phyloP scores from a whole-genome alignment of 2,888 invertebrate genomes.

The Chrysotoxum bicinctum region DNA sequence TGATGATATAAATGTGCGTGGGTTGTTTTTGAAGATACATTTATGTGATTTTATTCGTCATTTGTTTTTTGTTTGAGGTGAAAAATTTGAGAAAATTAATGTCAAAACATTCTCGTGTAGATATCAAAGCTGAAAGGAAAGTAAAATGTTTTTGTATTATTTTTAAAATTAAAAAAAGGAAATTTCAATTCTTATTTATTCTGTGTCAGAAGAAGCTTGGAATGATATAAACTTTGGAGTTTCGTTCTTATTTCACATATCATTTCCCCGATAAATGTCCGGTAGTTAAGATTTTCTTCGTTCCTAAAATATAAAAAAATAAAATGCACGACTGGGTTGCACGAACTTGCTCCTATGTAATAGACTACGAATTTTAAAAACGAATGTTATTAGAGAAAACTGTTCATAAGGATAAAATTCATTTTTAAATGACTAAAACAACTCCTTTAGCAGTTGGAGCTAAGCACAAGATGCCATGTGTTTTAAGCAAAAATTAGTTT shows the following conservation, averaged over 20 bases:
- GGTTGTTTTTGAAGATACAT: conserved; percentile 18
- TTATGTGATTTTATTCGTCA: not conserved
- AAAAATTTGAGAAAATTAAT: conserved; percentile 48
- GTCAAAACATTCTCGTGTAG: not conserved
- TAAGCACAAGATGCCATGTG: no score
- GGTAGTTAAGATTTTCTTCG: not conserved
- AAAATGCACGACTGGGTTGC: no score
- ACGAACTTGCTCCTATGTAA: no score
- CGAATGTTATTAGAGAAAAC: no score
- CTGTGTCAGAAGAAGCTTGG: not conserved
- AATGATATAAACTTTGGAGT: not conserved
- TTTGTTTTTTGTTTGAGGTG: conserved; percentile 1
- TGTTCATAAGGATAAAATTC: no score
- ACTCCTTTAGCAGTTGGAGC: no score
- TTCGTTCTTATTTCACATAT: not conserved
- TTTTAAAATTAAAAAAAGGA: not conserved
- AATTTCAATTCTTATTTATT: conserved; percentile 11
- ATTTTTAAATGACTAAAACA: no score
- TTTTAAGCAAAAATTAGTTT: no score
- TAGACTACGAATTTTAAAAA: no score
- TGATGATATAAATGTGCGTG: conserved; percentile 7
- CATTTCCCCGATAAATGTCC: not conserved
- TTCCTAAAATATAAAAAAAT: not conserved
- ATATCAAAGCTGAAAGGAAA: not conserved
- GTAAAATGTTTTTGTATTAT: not conserved